These are phyloP conservation scores for Andrena fulva DNA, from an alignment of 2,888 invertebrate genomes.

Conservation along the genomic window DNA sequence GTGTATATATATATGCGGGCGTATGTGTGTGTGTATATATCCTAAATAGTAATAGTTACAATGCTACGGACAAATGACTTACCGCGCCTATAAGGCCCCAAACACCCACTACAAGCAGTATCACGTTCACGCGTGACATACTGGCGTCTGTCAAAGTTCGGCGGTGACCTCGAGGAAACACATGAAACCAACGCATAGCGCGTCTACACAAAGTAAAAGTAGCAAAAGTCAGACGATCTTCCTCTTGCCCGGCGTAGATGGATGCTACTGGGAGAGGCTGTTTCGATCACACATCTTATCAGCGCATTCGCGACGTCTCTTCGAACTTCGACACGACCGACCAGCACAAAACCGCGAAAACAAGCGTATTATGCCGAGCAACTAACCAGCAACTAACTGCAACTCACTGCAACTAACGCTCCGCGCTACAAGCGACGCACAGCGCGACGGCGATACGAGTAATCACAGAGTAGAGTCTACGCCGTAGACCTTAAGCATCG, in stretches of 20 bases:
- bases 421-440: neutral
- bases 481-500: constrained; percentile 19
- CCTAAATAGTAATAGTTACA: neutral
- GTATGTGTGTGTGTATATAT: neutral
- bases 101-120: constrained; percentile 51
- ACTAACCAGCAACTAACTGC: neutral
- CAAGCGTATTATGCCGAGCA: constrained; percentile 3
- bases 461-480: constrained; percentile 11
- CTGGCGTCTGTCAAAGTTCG: constrained; percentile 52
- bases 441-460: constrained; percentile 20
- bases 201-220: constrained; percentile 11
- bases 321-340: neutral
- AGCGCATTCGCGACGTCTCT: neutral
- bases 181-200: constrained; percentile 40
- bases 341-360: neutral
- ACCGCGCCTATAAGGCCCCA: constrained; percentile 49
- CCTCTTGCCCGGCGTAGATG: neutral
- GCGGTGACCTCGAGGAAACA: constrained; percentile 44
- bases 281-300: neutral
- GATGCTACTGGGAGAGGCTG: neutral
- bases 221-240: constrained; percentile 1
- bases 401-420: neutral
- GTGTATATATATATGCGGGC: neutral
- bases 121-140: constrained; percentile 40
- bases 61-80: constrained; percentile 38